These are phyloP conservation scores for Astyanax mexicanus DNA, from an alignment of 2,797 vertebrate species.

Conservation along the genomic window DNA sequence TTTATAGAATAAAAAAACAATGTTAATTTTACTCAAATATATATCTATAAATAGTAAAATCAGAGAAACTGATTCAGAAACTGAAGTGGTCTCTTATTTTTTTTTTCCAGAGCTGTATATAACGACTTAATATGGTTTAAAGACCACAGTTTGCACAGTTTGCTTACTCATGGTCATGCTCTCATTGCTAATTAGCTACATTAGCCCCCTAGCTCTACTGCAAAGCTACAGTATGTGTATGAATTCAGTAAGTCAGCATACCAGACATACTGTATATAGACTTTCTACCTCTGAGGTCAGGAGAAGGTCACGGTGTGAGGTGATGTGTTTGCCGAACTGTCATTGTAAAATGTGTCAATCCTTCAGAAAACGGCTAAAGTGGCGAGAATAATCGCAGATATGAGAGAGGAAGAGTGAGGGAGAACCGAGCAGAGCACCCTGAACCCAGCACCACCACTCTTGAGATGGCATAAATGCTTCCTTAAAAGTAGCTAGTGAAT, in stretches of 20 bases:
- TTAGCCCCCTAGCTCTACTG: not conserved
- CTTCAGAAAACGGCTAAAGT: not conserved
- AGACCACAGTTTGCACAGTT: not conserved
- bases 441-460: conserved; percentile 72
- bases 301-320: not conserved
- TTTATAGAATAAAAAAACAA: too few species aligned
- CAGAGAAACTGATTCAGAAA: too few species aligned
- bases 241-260: not conserved
- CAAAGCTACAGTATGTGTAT: too few species aligned
- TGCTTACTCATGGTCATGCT: not conserved
- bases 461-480: conserved; percentile 82
- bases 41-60: too few species aligned
- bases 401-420: not conserved
- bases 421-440: conserved; percentile 46
- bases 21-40: too few species aligned
- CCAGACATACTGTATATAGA: not conserved
- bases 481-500: conserved; percentile 85
- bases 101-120: too few species aligned
- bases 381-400: not conserved
- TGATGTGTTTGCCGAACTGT: not conserved
- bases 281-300: not conserved
- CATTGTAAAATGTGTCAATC: not conserved
- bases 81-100: too few species aligned
- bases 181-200: not conserved
- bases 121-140: too few species aligned